Percentiles rank a stretch among this genome's conserved stretches.
phyloP scores from a whole-genome alignment of 2,113 vertebrate species.

The Romanogobio albipinnatus region DNA sequence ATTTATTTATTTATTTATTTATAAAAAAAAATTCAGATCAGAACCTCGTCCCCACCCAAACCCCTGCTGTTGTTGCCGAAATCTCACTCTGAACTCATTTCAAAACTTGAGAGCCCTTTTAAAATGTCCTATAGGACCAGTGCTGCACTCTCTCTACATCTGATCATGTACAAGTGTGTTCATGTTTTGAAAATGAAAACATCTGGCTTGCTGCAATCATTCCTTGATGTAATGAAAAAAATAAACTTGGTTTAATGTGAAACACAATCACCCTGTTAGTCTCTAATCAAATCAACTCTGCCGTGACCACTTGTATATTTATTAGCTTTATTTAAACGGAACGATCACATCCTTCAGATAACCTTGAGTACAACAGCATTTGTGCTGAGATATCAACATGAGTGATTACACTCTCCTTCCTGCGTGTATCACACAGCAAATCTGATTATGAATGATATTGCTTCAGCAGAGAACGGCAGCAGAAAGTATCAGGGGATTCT shows the following conservation, averaged over 20 bases:
- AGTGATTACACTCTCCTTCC: conserved; percentile 30
- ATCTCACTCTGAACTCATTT: no score
- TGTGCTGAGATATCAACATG: conserved; percentile 37
- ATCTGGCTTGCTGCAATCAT: not conserved
- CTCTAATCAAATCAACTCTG: conserved; percentile 1
- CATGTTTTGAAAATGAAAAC: no score
- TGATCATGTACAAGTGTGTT: no score
- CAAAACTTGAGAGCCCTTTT: no score
- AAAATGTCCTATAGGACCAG: no score
- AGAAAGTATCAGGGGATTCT: conserved; percentile 40
- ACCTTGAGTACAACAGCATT: conserved; percentile 40
- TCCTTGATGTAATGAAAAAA: not conserved
- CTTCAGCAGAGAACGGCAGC: conserved; percentile 38
- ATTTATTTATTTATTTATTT: no score
- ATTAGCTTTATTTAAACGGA: conserved; percentile 12
- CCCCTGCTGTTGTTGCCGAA: no score
- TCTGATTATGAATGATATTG: conserved; percentile 46
- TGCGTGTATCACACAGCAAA: conserved; percentile 38
- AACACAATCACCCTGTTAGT: not conserved
- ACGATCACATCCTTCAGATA: conserved; percentile 20
- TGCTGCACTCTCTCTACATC: no score
- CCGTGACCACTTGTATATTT: not conserved
- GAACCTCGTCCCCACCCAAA: no score
- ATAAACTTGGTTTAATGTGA: not conserved
- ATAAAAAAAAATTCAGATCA: no score